These are phyloP conservation scores for Eucera pruinosa DNA, from an alignment of 2,888 invertebrate species.

Conservation along the genomic window DNA sequence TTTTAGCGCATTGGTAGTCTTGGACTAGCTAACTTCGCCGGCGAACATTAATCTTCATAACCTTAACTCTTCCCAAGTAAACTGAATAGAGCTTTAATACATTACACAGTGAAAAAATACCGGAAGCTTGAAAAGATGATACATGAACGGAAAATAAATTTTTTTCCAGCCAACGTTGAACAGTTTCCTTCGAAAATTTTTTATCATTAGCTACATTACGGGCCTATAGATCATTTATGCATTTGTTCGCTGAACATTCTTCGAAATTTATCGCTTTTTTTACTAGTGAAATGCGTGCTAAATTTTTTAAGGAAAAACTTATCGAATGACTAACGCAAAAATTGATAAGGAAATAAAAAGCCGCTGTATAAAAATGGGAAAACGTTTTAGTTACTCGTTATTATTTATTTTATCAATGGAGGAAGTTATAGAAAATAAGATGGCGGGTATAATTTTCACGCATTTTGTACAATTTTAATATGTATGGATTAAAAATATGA, in stretches of 20 bases:
- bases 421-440: too few relatives aligned
- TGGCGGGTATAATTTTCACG: too few relatives aligned
- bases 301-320: conserved; percentile 6
- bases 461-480: too few relatives aligned
- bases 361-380: too few relatives aligned
- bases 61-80: conserved; percentile 58
- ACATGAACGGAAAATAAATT: conserved; percentile 24
- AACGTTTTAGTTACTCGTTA: too few relatives aligned
- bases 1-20: conserved; percentile 45
- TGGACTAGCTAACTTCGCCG: conserved; percentile 52
- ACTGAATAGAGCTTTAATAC: conserved; percentile 49
- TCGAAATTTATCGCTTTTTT: not conserved
- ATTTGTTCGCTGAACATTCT: not conserved
- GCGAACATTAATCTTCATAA: conserved; percentile 72
- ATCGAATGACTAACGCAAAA: too few relatives aligned
- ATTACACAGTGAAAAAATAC: conserved; percentile 21
- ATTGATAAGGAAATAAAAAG: too few relatives aligned
- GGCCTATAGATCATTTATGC: not conserved
- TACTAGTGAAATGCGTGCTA: not conserved
- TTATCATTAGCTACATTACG: not conserved
- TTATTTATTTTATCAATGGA: too few relatives aligned
- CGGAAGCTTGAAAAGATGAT: conserved; percentile 13
- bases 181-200: conserved; percentile 1
- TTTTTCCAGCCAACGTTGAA: not conserved
- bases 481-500: too few relatives aligned